Base-by-base conservation (phyloP, 2,888 invertebrate species). In the Cataglyphis livida region DNA sequence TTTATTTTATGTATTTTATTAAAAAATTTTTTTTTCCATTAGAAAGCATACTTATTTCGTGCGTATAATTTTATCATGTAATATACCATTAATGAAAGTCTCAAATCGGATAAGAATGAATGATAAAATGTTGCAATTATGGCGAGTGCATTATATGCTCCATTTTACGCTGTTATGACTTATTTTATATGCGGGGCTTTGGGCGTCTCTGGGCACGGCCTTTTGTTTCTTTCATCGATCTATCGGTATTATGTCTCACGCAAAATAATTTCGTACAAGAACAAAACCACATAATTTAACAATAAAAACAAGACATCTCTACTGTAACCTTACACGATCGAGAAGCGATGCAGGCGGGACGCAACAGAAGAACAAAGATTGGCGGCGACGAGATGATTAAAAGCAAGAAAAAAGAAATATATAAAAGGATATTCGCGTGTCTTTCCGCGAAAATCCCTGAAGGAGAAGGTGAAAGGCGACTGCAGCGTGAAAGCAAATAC, bases 181-280 rank as follows among this genome's bases (percentile, higher is more conserved):
- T 84, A 79, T 73, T 83, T 70, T 61, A 32, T 82, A 83, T 84
- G 86, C 87, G 84, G 91, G 91, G 91, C 91, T 87, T 90, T 85
- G 91, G 91, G 91, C 91, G 90, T 91, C 91, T 91, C 91, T 89
- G 91, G 91, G 86, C 91, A 84, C 83, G 87, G 87, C 87, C 89
- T 86, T 89, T 86, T 81, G 85, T 82, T 82, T 89, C 28, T 82
- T 87, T 82, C 81, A 84, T 59, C 79, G 78, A 81, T 44, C 78
- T 32, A 21, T 84, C 83, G 73, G 83, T 84, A 83, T 76, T 81
- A 82, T 82, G 32, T 82, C 66, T 82, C 65, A 32, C 79, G 75
- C 54, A 41, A 82, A 32, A 51, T 57, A 79, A 79, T 25, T 79
- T 59, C 15, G 28, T 48, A 79, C 62, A 74, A 82, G 62, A 74